phyloP scores from a whole-genome alignment of 2,113 vertebrate species.

The Engraulis encrasicolus region DNA sequence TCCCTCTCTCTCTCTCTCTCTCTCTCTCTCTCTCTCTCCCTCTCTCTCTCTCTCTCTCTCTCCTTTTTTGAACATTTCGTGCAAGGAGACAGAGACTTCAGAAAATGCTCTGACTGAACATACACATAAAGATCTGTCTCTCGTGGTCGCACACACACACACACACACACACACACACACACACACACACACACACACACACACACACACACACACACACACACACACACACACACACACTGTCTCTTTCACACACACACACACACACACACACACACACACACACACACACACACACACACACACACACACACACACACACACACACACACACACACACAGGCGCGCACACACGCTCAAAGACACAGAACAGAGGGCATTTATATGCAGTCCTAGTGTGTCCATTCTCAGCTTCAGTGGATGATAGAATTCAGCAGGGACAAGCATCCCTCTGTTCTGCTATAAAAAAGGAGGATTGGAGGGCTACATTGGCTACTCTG shows the following conservation, averaged over 20 bases:
- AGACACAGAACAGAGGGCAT: slow-evolving; percentile 71
- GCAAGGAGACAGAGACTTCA: neutral
- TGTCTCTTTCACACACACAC: slow-evolving; percentile 10
- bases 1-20: slow-evolving; percentile 9
- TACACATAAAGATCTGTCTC: slow-evolving; percentile 12
- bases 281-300: slow-evolving; percentile 53
- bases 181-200: slow-evolving; percentile 59
- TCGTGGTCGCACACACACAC: slow-evolving; percentile 3
- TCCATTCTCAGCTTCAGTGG: slow-evolving; percentile 67
- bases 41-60: neutral
- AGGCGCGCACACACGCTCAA: slow-evolving; percentile 57
- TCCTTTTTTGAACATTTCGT: neutral
- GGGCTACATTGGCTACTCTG: slow-evolving; percentile 49
- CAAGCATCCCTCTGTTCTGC: slow-evolving; percentile 80
- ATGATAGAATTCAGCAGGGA: slow-evolving; percentile 76
- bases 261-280: slow-evolving; percentile 60
- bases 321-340: slow-evolving; percentile 49
- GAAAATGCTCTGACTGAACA: slow-evolving; percentile 7
- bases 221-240: neutral
- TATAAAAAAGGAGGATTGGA: slow-evolving; percentile 52
- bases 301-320: neutral
- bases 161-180: neutral
- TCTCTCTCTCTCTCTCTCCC: neutral
- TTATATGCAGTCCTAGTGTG: slow-evolving; percentile 74
- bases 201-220: slow-evolving; percentile 55